phyloP scores from a whole-genome alignment of 2,888 invertebrate genomes.

The Incurvaria masculella region DNA sequence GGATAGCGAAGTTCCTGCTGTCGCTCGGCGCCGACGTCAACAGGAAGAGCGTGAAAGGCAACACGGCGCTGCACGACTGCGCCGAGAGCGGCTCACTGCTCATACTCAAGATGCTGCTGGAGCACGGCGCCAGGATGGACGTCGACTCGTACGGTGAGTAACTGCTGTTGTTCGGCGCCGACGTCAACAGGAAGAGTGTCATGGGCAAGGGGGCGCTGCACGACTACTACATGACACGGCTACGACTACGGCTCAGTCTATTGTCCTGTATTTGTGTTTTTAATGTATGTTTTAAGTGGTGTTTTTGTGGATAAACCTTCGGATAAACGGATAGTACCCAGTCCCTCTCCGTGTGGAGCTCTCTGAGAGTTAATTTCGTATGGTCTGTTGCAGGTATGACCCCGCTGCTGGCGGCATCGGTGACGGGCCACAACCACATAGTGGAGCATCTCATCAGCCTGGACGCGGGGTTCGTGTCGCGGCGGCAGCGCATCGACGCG shows the following conservation, averaged over 20 bases:
- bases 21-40: slow-evolving; percentile 88
- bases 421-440: slow-evolving; percentile 89
- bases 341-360: too few species aligned
- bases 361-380: too few species aligned
- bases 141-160: slow-evolving; percentile 89
- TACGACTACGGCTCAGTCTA: too few species aligned
- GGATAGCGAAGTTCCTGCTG: slow-evolving; percentile 87
- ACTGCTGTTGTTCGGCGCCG: slow-evolving; percentile 70
- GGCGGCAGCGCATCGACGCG: slow-evolving; percentile 83
- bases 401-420: slow-evolving; percentile 88
- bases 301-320: too few species aligned
- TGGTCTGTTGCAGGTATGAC: slow-evolving; percentile 80
- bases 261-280: too few species aligned
- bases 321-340: too few species aligned
- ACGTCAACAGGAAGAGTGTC: slow-evolving; percentile 78
- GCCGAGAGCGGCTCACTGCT: slow-evolving; percentile 94
- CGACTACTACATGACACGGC: too few species aligned
- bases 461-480: slow-evolving; percentile 70
- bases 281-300: too few species aligned
- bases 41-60: slow-evolving; percentile 85
- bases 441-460: slow-evolving; percentile 86
- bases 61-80: slow-evolving; percentile 97
- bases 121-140: slow-evolving; percentile 88
- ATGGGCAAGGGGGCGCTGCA: slow-evolving; percentile 85
- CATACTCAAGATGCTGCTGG: slow-evolving; percentile 84